Evolutionary conservation across 2,797 vertebrate genomes (phyloP), one percentile per base, ranked within the genome.

Genomic region (Bradypodion ventrale): DNA sequence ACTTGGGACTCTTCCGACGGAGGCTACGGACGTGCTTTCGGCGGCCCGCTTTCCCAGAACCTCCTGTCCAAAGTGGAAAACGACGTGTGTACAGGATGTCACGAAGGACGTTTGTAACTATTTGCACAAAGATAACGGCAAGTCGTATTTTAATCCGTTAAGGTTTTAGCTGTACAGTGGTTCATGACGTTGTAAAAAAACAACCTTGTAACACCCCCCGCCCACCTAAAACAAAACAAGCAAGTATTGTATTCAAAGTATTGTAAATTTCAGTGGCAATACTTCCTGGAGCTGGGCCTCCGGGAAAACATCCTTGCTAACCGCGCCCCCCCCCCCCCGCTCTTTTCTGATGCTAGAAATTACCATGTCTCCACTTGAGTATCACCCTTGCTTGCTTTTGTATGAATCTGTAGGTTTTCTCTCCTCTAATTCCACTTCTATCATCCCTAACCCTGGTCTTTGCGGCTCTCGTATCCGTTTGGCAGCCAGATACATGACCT

Each of bases 51-150:
- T 29, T 46, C 94, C 92, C 92, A 23, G 8, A 89, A 70, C 92
- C 85, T 88, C 87, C 86, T 94, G 90, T 89, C 88, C 89, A 87
- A 89, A 92, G 89, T 91, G 91, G 94, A 94, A 4, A 92, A 82
- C 88, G 92, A 91, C 91, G 44, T 95, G 94, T 95, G 95, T 89
- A 95, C 95, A 95, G 88, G 93, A 91, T 95, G 94, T 94, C 95
- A 95, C 88, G 92, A 93, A 95, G 92, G 92, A 92, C 93, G 93
- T 95, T 94, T 96, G 95, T 96, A 96, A 94, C 94, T 96, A 96
- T 96, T 96, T 96, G 95, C 96, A 96, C 94, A 96, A 82, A 84
- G 9, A 85, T 87, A 89, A 80, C 70, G 42, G 66, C n/a, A n/a
- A n/a, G 94, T 95, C 92, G 79, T 94, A 93, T 96, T 96, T 95